Conservation (phyloP, 2,888 invertebrate species). For the Oscheius myriophilus region DNA sequence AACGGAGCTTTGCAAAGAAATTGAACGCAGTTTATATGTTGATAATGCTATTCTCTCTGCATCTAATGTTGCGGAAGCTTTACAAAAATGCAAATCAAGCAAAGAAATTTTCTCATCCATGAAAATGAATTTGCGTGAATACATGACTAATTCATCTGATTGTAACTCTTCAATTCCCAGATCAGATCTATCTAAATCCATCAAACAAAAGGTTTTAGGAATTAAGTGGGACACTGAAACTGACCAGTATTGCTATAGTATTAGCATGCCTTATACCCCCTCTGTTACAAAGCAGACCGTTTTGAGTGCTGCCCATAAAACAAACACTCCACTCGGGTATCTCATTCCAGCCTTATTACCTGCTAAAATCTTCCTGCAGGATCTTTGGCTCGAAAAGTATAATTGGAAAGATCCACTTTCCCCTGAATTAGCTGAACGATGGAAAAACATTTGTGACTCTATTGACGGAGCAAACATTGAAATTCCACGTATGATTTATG, state of each 20-base stretch:
- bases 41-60: conserved; percentile 10
- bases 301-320: neutral
- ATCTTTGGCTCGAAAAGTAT: neutral
- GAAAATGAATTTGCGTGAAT: conserved; percentile 21
- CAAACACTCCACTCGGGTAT: conserved; percentile 6
- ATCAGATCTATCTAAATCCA: neutral
- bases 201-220: neutral
- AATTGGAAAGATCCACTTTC: neutral
- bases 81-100: conserved; percentile 4
- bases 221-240: too few species aligned
- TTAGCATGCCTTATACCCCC: neutral
- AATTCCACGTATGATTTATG: conserved; percentile 9
- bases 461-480: neutral
- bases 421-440: neutral
- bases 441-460: conserved; percentile 10
- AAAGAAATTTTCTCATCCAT: neutral
- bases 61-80: neutral
- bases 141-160: neutral
- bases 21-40: conserved; percentile 15
- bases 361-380: conserved; percentile 1
- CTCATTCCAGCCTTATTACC: neutral
- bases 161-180: neutral
- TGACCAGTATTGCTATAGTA: neutral
- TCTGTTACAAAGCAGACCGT: neutral
- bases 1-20: neutral